phyloP scores from a whole-genome alignment of 2,888 invertebrate genomes.

The Athrips mouffetella region DNA sequence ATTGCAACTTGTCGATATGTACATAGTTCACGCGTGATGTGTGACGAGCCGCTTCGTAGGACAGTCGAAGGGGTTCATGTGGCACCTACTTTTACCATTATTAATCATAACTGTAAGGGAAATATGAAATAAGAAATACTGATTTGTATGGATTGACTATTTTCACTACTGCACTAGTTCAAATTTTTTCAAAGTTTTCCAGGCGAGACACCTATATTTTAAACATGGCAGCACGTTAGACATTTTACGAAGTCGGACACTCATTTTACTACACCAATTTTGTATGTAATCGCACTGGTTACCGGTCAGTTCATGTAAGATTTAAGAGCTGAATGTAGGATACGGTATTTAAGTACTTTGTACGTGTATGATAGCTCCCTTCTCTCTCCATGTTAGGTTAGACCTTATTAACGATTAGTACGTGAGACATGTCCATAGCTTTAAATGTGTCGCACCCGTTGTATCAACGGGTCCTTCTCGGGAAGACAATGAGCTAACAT shows the following conservation, averaged over 20 bases:
- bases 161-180: conserved; percentile 69
- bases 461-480: conserved; percentile 72
- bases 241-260: conserved; percentile 62
- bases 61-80: conserved; percentile 40
- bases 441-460: conserved; percentile 74
- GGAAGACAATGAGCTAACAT: conserved; percentile 65
- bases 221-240: conserved; percentile 65
- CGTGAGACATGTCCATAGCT: conserved; percentile 77
- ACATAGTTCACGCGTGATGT: conserved; percentile 61
- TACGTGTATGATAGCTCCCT: conserved; percentile 69
- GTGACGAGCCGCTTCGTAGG: conserved; percentile 50
- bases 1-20: conserved; percentile 69
- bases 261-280: conserved; percentile 69
- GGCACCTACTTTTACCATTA: conserved; percentile 47
- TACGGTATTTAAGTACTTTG: conserved; percentile 65
- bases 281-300: conserved; percentile 71
- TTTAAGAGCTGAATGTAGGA: conserved; percentile 67
- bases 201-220: conserved; percentile 61
- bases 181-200: conserved; percentile 57
- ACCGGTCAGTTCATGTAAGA: conserved; percentile 63
- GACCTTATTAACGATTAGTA: conserved; percentile 63
- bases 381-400: conserved; percentile 74
- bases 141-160: conserved; percentile 55
- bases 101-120: conserved; percentile 37
- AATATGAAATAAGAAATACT: conserved; percentile 43